Base-by-base conservation (phyloP, 64 coral and sea anemone species). In the Acropora yongei region DNA sequence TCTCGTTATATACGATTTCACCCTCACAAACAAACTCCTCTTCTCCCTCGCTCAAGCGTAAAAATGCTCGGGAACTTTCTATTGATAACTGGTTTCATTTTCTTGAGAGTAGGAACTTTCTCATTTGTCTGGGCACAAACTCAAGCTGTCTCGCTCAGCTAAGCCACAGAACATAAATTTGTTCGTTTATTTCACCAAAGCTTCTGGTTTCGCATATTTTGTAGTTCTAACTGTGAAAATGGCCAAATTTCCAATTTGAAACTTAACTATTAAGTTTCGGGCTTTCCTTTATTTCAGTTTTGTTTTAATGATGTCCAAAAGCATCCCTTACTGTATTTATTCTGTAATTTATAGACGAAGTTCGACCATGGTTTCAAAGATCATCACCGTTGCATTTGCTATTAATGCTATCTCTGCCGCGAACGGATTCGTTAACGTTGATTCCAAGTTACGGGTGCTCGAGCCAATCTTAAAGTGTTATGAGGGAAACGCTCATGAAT, bases 371-470 rank as follows among this genome's bases (percentile, higher is more conserved):
- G 11, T 78, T 48, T 78, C 76, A 78, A 78, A 48, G 76, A 78
- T 78, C 76, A 78, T 78, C 76, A 78, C 76, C 44, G 76, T 78
- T 78, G 5, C 49, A 49, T 8, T 48, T 78, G 76, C 76, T 78
- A 44, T 47, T 16, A 78, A 78, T 78, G 76, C 16, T 78, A 78
- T 78, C 44, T 78, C 76, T 78, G 76, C 44, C 46, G 76, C 76
- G 76, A 78, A 78, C 76, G 76, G 76, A 78, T 78, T 78, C 76
- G 49, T 30, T 30, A 30, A 30, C 30, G 30, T 78, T 78, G 76
- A 78, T 78, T 78, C 76, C 74, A 76, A 76, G 74, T 76, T 76
- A 76, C 74, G 74, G 39, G n/a, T 76, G 74, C 74, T 78, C 76
- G 76, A 78, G 49, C 76, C 76, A 47, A 78, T 78, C 44, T 78